Evolutionary conservation across 2,888 invertebrate genomes (phyloP).

Genomic region (Cyrtodaria siliqua): DNA sequence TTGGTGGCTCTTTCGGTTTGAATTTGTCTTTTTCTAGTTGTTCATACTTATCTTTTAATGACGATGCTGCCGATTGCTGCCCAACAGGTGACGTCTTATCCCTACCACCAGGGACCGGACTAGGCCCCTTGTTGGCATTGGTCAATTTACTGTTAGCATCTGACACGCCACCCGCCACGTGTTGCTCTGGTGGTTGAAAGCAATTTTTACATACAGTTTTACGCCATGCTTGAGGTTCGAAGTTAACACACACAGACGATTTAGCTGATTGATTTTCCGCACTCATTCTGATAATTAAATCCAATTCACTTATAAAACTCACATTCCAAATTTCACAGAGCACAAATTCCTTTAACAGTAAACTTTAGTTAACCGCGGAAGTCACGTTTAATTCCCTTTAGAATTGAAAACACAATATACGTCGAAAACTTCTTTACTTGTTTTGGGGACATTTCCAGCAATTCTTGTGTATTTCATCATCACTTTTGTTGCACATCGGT

Average conservation of each 20-base stretch:
- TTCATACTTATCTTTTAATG: slow-evolving; percentile 58
- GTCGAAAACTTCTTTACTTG: slow-evolving; percentile 24
- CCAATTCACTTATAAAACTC: neutral
- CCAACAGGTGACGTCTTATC: slow-evolving; percentile 20
- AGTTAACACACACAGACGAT: slow-evolving; percentile 75
- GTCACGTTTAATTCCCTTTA: slow-evolving; percentile 35
- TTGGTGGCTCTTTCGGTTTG: slow-evolving; percentile 35
- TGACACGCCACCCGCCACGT: slow-evolving; percentile 55
- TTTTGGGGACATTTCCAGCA: slow-evolving; percentile 48
- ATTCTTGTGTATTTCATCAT: slow-evolving; percentile 69
- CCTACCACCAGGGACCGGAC: slow-evolving; percentile 11
- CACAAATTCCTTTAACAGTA: slow-evolving; percentile 1
- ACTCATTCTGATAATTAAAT: slow-evolving; percentile 43
- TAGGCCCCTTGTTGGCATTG: neutral
- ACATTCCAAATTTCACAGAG: slow-evolving; percentile 4
- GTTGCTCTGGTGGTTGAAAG: slow-evolving; percentile 82
- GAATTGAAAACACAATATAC: slow-evolving; percentile 28
- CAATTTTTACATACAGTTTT: slow-evolving; percentile 86
- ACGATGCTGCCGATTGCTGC: slow-evolving; percentile 20
- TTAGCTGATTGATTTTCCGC: slow-evolving; percentile 43
- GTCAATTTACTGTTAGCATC: neutral
- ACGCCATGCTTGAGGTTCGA: slow-evolving; percentile 86
- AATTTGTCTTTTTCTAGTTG: slow-evolving; percentile 55
- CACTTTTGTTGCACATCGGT: slow-evolving; percentile 50
- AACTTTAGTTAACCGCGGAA: slow-evolving; percentile 45